These are phyloP conservation scores for Dunckerocampus dactyliophorus DNA, from an alignment of 2,113 vertebrate genomes.

Conservation along the genomic window DNA sequence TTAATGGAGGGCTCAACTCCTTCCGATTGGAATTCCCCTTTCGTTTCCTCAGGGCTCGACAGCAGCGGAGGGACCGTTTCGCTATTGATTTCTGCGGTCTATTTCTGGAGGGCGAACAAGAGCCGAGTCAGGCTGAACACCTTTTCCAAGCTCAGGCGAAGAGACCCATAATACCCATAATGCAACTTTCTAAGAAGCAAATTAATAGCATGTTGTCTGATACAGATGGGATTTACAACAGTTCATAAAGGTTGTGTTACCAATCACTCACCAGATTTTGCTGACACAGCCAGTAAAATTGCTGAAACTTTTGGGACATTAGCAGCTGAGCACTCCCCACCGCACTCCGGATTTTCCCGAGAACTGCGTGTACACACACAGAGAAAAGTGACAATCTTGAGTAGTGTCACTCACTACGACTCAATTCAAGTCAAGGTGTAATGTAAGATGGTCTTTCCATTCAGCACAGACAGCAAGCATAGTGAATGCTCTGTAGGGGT, in stretches of 20 bases:
- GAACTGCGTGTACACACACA: constrained; percentile 71
- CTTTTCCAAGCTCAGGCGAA: constrained; percentile 19
- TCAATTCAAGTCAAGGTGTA: neutral
- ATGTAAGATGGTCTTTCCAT: too few relatives aligned
- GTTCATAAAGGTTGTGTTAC: neutral
- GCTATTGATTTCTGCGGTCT: constrained; percentile 48
- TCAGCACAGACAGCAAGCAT: too few relatives aligned
- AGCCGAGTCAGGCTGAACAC: constrained; percentile 31
- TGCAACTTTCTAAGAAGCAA: constrained; percentile 12
- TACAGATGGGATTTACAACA: neutral
- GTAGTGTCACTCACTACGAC: constrained; percentile 13
- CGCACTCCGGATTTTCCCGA: constrained; percentile 96
- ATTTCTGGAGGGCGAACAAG: constrained; percentile 46
- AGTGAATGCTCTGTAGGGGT: too few relatives aligned
- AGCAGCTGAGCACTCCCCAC: constrained; percentile 97
- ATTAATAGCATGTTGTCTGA: constrained; percentile 12
- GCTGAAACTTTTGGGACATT: constrained; percentile 99
- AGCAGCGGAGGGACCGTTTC: constrained; percentile 35
- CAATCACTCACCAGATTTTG: constrained; percentile 91
- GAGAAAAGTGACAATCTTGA: neutral
- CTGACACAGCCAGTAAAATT: constrained; percentile 99
- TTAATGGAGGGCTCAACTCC: constrained; percentile 44
- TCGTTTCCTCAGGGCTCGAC: constrained; percentile 45
- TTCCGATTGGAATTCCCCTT: constrained; percentile 68
- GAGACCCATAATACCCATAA: neutral